Base-by-base conservation (phyloP, 2,888 invertebrate genomes). In the Yponomeuta cagnagella region DNA sequence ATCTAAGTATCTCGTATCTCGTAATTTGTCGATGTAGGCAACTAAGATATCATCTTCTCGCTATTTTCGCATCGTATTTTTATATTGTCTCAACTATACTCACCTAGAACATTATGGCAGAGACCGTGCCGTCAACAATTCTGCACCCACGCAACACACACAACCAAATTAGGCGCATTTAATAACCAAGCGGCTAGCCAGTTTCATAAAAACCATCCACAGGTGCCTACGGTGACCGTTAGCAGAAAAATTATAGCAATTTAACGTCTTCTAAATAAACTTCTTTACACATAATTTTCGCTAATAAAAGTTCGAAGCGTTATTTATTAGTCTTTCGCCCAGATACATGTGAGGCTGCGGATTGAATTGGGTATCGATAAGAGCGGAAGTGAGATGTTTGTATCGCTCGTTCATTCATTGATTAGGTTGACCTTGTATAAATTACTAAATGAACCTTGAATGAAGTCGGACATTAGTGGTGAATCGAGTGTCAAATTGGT, bases 161-260 rank as follows among this genome's bases (percentile, higher is more conserved):
- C 52, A 58, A 15, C 58, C 69, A 69, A 69, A 63, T 69, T 63
- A 69, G 69, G 69, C 69, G 63, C 63, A 15, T 58, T 58, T 58
- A 69, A 69, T 69, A 63, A 37, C 37, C 37, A n/a, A 37, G 52
- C 8, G 10, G 48, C 2, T 68, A 48, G 30, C 52, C n/a, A 6
- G 3, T 31, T 15, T 3, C 48, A 58, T 10, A 68, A 68, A 68
- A 68, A 68, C 33, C 33, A 58, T 37, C 68, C 30, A 58, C 52
- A 52, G 52, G 65, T 37, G 68, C 52, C 67, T 15, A 58, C 52
- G 12, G 30, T 10, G 23, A 68, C 68, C 52, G 68, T 68, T 68
- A 68, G 68, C 30, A 68, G n/a, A 68, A 48, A 48, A 68, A 68
- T 58, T 68, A 68, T 30, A 68, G 52, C 23, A 15, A 48, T 15